Base-by-base conservation (phyloP, 2,888 invertebrate species). In the Morpho helenor region DNA sequence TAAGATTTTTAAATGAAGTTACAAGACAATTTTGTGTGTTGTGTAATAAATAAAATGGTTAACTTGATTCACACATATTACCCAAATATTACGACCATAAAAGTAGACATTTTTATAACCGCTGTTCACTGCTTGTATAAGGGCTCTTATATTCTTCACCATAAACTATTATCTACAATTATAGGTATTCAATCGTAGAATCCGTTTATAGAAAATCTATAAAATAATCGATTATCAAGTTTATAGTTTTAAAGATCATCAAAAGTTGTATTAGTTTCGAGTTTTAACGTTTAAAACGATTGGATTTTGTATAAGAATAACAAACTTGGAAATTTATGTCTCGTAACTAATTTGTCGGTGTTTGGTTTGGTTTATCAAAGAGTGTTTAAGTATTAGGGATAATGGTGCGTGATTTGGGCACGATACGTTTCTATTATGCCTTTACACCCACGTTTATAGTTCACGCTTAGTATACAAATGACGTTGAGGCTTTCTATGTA, bases 211-310 rank as follows among this genome's bases (percentile, higher is more conserved):
- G 67, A 71, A 69, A 74, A 76, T 70, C 68, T 64, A 67, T 66
- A 68, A 66, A 72, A 73, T 70, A 77, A 79, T 77, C 73, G 73
- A 70, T 71, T 73, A 66, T 58, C 66, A 63, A 68, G 52, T 62
- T 61, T 65, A 64, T 62, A 52, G 61, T 56, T 61, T 66, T 61
- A 57, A 67, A 63, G 67, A 66, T 66, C 58, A 64, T 68, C 65
- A 62, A 67, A 69, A 65, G 68, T 66, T 66, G 67, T 69, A 68
- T 68, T 69, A 65, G 69, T 71, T 71, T 73, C 66, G 67, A 63
- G 68, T 71, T 69, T 73, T 66, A 66, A 71, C 73, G 70, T 75
- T 68, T 67, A 64, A 66, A 61, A 65, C 59, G 23, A 57, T 65
- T 62, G 54, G 56, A 57, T 63, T 65, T 59, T 65, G 59, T 63